Percentiles rank a stretch among this genome's conserved stretches.
Conservation (phyloP, 2,888 invertebrate species). For the Nyleta sp. region DNA sequence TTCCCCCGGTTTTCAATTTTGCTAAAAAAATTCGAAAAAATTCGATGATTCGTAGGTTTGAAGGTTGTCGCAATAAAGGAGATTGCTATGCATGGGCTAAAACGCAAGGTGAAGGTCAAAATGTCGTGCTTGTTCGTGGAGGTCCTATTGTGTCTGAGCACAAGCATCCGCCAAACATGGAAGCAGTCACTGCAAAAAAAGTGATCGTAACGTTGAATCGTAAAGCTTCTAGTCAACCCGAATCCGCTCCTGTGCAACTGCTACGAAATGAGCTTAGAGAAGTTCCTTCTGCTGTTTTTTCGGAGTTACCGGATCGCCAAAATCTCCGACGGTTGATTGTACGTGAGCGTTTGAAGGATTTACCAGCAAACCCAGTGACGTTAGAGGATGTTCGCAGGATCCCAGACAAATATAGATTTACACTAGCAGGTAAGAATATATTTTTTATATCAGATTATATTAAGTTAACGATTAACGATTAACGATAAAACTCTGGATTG, state of each 20-base stretch:
- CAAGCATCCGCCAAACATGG: conserved; percentile 23
- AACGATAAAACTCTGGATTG: too few relatives aligned
- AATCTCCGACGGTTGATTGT: background rate
- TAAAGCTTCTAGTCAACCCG: conserved; percentile 8
- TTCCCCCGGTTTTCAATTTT: conserved; percentile 3
- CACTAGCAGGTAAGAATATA: conserved; percentile 9
- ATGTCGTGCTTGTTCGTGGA: conserved; percentile 21
- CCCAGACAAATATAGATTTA: conserved; percentile 28
- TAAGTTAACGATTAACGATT: too few relatives aligned
- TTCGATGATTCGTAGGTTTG: background rate
- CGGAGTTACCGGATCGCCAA: conserved; percentile 3
- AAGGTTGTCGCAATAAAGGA: conserved; percentile 10
- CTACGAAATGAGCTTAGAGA: background rate
- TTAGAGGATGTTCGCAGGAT: conserved; percentile 10
- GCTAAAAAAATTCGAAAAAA: background rate
- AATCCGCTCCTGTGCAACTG: conserved; percentile 8
- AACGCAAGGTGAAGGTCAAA: conserved; percentile 6
- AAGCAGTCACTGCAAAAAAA: conserved; percentile 6
- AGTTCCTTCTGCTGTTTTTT: conserved; percentile 1
- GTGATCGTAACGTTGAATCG: conserved; percentile 10
- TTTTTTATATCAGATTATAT: too few relatives aligned
- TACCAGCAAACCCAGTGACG: conserved; percentile 4
- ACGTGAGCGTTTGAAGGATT: background rate
- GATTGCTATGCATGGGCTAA: conserved; percentile 27
- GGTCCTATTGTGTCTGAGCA: conserved; percentile 11